A percentile compares a stretch with the other conserved stretches of the same genome.
phyloP scores from a whole-genome alignment of 1,140 invertebrate genomes.

The Drosophila serrata region DNA sequence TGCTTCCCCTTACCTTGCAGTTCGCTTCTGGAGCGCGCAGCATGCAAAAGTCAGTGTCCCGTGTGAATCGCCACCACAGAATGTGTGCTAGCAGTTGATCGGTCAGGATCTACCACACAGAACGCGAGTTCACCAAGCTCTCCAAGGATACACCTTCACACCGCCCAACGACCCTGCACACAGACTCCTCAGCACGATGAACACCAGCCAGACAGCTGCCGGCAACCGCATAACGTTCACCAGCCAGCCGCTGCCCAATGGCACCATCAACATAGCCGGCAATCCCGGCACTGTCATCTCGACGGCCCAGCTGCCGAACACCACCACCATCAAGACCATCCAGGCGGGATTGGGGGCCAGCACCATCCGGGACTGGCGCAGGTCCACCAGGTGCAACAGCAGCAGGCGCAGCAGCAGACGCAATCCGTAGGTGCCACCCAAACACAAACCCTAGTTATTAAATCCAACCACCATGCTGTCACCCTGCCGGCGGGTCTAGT shows the following conservation, averaged over 20 bases:
- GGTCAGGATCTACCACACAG: slow-evolving; percentile 27
- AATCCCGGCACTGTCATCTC: slow-evolving; percentile 71
- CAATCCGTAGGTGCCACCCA: slow-evolving; percentile 85
- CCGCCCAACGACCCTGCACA: slow-evolving; percentile 5
- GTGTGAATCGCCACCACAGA: slow-evolving; percentile 33
- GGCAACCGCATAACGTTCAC: slow-evolving; percentile 86
- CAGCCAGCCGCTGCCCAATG: slow-evolving; percentile 87
- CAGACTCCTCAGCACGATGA: slow-evolving; percentile 59
- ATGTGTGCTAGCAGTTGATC: slow-evolving; percentile 75
- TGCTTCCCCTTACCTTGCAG: slow-evolving; percentile 59
- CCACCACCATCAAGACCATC: slow-evolving; percentile 86
- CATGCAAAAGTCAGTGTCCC: slow-evolving; percentile 55
- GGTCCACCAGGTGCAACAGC: slow-evolving; percentile 65
- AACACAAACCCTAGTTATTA: slow-evolving; percentile 85
- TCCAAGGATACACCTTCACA: slow-evolving; percentile 26
- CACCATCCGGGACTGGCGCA: slow-evolving; percentile 79
- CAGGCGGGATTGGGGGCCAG: slow-evolving; percentile 64
- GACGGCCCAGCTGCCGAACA: slow-evolving; percentile 79
- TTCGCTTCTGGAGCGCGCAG: slow-evolving; percentile 54
- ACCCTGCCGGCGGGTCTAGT: slow-evolving; percentile 85
- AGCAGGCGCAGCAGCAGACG: slow-evolving; percentile 71
- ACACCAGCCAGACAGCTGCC: slow-evolving; percentile 74
- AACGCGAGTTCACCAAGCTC: slow-evolving; percentile 19
- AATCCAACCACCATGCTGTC: slow-evolving; percentile 85
- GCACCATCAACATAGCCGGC: slow-evolving; percentile 85